Percentiles rank a stretch among this genome's conserved stretches.
phyloP scores from a whole-genome alignment of 2,113 vertebrate genomes.

The Syngnathus scovelli region DNA sequence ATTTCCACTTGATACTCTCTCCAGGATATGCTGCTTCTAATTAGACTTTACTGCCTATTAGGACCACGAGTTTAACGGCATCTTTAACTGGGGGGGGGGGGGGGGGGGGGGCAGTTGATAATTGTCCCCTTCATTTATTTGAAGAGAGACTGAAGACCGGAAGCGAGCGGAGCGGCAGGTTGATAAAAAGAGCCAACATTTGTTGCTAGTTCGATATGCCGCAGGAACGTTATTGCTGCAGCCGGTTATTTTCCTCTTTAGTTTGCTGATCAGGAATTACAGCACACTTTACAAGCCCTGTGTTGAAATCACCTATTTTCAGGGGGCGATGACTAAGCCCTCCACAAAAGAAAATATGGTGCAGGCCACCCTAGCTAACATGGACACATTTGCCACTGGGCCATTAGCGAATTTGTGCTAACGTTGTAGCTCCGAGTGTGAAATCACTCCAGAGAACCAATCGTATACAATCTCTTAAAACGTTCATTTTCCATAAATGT shows the following conservation, averaged over 20 bases:
- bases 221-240: neutral
- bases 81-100: neutral
- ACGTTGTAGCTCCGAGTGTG: too few species aligned
- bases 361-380: too few species aligned
- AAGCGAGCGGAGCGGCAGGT: neutral
- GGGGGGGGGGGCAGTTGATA: neutral
- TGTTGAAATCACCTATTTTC: too few species aligned
- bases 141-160: neutral
- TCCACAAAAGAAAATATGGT: too few species aligned
- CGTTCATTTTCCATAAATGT: neutral
- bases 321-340: too few species aligned
- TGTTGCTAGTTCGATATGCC: neutral
- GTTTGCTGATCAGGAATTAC: neutral
- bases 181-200: neutral
- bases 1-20: neutral
- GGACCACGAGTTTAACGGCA: neutral
- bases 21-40: neutral
- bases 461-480: neutral
- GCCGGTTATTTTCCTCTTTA: neutral
- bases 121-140: slow-evolving; percentile 2
- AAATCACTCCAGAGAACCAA: neutral
- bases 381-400: too few species aligned
- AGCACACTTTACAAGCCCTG: too few species aligned
- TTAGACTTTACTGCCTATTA: slow-evolving; percentile 8
- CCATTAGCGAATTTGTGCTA: too few species aligned